phyloP scores from a whole-genome alignment of 2,113 vertebrate species.

The Raphicerus campestris region DNA sequence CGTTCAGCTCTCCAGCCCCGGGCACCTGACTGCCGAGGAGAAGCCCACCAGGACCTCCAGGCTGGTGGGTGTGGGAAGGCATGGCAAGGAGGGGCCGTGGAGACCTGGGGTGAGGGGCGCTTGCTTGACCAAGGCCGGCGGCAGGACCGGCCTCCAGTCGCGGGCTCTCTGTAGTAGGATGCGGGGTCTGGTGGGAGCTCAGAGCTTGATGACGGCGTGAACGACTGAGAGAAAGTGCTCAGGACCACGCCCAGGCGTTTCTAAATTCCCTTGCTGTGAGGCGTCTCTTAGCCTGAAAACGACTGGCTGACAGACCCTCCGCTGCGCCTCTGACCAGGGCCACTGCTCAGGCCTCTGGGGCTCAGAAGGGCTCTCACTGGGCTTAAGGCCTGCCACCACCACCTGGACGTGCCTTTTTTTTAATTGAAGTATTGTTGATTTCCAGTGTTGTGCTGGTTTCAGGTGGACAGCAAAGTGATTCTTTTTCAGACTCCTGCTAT shows the following conservation, averaged over 20 bases:
- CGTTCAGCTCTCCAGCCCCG: rapidly evolving
- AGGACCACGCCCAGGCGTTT: background rate
- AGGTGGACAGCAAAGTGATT: background rate
- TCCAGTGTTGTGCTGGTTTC: background rate
- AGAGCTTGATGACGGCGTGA: rapidly evolving
- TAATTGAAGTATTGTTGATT: background rate
- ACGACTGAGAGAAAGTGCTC: background rate
- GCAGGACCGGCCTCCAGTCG: rapidly evolving
- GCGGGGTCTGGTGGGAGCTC: rapidly evolving
- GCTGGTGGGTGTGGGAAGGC: background rate
- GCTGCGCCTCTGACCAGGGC: rapidly evolving
- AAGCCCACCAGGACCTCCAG: background rate
- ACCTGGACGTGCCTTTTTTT: background rate
- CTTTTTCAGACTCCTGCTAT: background rate
- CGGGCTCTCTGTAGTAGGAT: rapidly evolving
- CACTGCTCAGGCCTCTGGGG: rapidly evolving
- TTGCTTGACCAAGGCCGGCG: rapidly evolving
- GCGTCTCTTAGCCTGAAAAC: background rate
- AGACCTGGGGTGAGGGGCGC: background rate
- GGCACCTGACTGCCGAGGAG: background rate
- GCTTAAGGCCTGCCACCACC: background rate
- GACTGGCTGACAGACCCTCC: too few relatives aligned
- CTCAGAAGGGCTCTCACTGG: background rate
- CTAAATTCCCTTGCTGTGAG: background rate
- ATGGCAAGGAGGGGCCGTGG: rapidly evolving